phyloP scores from a whole-genome alignment of 2,797 vertebrate species.

The Pangasius krempfi region DNA sequence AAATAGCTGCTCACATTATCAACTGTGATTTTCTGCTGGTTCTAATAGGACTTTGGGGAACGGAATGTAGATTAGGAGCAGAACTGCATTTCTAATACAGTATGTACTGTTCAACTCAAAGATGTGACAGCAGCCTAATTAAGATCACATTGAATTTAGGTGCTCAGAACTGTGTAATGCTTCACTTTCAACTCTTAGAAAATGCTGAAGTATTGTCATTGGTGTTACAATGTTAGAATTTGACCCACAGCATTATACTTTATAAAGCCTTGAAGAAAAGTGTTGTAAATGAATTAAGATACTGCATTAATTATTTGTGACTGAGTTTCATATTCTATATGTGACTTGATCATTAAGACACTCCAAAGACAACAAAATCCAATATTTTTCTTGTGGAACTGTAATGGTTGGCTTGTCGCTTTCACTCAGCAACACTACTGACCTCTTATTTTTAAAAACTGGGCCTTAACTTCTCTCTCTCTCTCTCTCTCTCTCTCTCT shows the following conservation, averaged over 20 bases:
- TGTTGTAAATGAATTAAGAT: background rate
- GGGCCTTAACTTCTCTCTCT: background rate
- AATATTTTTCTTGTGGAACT: conserved; percentile 2
- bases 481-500: background rate
- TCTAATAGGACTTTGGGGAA: conserved; percentile 9
- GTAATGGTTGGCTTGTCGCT: conserved; percentile 30
- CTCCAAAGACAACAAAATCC: conserved; percentile 12
- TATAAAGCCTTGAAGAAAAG: background rate
- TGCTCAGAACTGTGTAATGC: background rate
- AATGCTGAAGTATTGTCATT: background rate
- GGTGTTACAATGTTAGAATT: background rate
- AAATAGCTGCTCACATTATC: conserved; percentile 1
- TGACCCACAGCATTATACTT: background rate
- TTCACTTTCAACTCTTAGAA: background rate
- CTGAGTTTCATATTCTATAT: background rate
- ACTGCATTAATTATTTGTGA: conserved; percentile 3
- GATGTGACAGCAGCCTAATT: conserved; percentile 10
- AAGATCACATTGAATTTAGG: conserved; percentile 7
- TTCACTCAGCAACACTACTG: conserved; percentile 19
- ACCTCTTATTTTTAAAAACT: background rate
- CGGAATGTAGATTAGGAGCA: background rate
- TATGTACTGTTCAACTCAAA: background rate
- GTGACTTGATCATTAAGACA: background rate
- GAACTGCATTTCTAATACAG: background rate
- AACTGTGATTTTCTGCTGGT: conserved; percentile 4